phyloP scores from a whole-genome alignment of 2,888 invertebrate species.

The Ecliptopera silaceata region DNA sequence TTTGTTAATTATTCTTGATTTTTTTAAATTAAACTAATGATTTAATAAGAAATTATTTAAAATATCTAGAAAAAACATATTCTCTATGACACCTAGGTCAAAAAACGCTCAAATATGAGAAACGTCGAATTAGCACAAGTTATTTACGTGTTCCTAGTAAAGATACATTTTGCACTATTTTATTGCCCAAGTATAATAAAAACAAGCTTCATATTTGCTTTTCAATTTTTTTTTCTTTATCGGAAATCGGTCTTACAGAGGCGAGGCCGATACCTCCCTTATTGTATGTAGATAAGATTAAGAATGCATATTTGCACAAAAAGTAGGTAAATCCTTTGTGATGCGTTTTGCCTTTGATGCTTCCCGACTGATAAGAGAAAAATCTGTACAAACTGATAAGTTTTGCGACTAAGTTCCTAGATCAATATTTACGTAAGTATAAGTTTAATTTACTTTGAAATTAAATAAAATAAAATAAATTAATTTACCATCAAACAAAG shows the following conservation, averaged over 20 bases:
- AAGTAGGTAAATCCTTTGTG: conserved; percentile 12
- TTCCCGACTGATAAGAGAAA: conserved; percentile 19
- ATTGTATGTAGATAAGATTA: conserved; percentile 18
- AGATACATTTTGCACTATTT: not conserved
- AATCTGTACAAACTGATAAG: conserved; percentile 10
- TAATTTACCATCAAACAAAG: too few species aligned
- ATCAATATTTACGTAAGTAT: not conserved
- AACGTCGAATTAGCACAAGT: too few species aligned
- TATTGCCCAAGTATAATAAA: not conserved
- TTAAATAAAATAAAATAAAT: too few species aligned
- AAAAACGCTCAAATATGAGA: too few species aligned
- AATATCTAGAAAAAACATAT: too few species aligned
- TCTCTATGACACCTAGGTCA: too few species aligned
- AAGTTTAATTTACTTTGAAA: not conserved
- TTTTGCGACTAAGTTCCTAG: not conserved
- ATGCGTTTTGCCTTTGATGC: conserved; percentile 11
- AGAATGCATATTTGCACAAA: conserved; percentile 28
- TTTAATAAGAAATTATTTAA: too few species aligned
- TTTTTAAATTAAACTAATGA: too few species aligned
- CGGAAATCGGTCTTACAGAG: conserved; percentile 8
- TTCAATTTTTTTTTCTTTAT: conserved; percentile 30
- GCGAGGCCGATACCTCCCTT: conserved; percentile 26
- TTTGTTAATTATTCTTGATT: too few species aligned
- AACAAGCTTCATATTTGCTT: too few species aligned
- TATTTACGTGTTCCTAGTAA: not conserved